Conservation (phyloP, 2,113 vertebrate genomes). For the Struthidea cinerea region DNA sequence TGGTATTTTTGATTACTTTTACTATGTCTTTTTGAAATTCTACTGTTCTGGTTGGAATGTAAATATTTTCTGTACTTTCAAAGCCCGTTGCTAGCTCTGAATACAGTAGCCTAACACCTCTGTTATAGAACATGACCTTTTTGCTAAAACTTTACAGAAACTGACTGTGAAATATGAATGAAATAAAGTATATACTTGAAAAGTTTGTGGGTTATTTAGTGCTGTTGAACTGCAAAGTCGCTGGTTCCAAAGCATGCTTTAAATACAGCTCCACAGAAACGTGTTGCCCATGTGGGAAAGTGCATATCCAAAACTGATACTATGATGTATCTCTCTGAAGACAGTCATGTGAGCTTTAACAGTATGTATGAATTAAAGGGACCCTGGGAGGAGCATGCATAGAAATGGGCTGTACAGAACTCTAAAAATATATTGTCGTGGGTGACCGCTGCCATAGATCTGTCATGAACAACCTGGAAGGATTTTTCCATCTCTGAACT, state of each 20-base stretch:
- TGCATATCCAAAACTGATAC: background rate
- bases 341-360: background rate
- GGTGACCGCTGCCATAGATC: conserved; percentile 24
- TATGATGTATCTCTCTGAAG: background rate
- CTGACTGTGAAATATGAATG: conserved; percentile 69
- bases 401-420: background rate
- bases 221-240: background rate
- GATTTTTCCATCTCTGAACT: background rate
- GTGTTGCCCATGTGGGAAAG: background rate
- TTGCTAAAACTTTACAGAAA: conserved; percentile 68
- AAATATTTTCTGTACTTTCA: conserved; percentile 46
- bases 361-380: conserved; percentile 7
- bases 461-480: conserved; percentile 23
- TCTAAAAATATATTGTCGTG: background rate
- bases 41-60: conserved; percentile 39
- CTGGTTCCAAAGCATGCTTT: background rate
- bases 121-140: conserved; percentile 63
- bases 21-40: conserved; percentile 29
- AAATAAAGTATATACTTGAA: conserved; percentile 72
- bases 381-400: background rate
- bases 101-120: conserved; percentile 40
- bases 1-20: conserved; percentile 50
- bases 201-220: background rate
- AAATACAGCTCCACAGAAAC: background rate
- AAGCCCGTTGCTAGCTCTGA: conserved; percentile 50